These are phyloP conservation scores for Sparus aurata DNA, from an alignment of 2,797 vertebrate genomes.

Conservation along the genomic window DNA sequence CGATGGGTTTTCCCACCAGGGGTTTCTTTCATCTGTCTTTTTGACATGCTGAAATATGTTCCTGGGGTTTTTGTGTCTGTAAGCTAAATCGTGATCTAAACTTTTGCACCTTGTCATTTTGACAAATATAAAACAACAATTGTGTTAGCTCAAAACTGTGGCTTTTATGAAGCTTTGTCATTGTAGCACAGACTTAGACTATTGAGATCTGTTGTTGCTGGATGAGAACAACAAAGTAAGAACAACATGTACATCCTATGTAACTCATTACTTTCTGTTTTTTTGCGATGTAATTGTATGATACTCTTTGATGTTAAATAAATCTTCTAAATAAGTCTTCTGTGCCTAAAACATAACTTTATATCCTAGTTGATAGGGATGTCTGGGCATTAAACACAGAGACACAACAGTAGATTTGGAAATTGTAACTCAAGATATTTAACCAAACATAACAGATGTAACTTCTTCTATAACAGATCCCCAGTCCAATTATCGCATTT, in stretches of 20 bases:
- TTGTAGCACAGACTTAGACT: background rate
- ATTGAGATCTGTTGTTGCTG: background rate
- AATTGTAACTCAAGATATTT: background rate
- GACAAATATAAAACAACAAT: conserved; percentile 22
- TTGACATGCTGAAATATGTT: conserved; percentile 34
- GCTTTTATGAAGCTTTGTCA: conserved; percentile 3
- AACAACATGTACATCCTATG: conserved; percentile 10
- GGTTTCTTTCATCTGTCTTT: conserved; percentile 35
- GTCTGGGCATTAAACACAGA: background rate
- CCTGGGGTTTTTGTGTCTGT: conserved; percentile 21
- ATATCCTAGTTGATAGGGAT: background rate
- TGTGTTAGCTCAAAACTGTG: conserved; percentile 7
- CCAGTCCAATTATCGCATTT: background rate
- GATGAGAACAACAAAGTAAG: conserved; percentile 1
- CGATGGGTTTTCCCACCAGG: conserved; percentile 30
- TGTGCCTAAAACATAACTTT: no score
- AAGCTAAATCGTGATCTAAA: conserved; percentile 20
- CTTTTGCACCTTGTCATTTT: background rate
- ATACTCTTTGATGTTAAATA: conserved; percentile 18
- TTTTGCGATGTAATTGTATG: conserved; percentile 5
- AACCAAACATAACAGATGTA: background rate
- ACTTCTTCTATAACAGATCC: background rate
- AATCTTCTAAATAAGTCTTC: background rate
- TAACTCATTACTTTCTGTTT: background rate
- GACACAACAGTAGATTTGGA: background rate